Base-by-base conservation (phyloP, 1,140 invertebrate genomes). In the Drosophila auraria region DNA sequence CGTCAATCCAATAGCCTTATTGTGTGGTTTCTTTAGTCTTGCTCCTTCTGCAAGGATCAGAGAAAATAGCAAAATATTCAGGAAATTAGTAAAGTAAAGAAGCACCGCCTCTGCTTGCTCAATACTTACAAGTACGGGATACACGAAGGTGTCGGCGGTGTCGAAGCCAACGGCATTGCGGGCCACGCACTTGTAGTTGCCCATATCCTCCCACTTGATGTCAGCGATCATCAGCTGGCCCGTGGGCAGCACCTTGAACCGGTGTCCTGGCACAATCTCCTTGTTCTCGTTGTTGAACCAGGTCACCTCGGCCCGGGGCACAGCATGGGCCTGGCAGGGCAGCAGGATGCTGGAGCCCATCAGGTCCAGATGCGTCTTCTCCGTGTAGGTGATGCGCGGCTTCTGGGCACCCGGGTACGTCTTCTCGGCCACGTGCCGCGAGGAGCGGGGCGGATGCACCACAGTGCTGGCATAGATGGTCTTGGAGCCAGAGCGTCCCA, bases 121-220 rank as follows among this genome's bases (percentile, higher is more conserved):
- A 15, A 47, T 72, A 93, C 93, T 94, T 93, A 95, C 95, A 93
- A 94, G 86, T 93, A 96, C 93, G 12, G 97, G 96, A 90, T 98
- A 98, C 9, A 98, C 91, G 93, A 98, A 98, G 15, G 96, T 96
- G 23, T 94, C 93, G 2, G 94, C 94, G 4, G 93, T 92, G 77
- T 96, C 96, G 54, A 95, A 94, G 11, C 96, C 96, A 36, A 94
- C 93, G 2, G 93, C 79, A 91, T 97, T 97, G 66, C 95, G 94
- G 5, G 96, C 96, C 2, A 95, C 93, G 84, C 97, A 98, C 4
- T 94, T 95, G 93, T 96, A 98, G 11, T 93, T 94, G 30, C 97
- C 97, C 97, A 98, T 97, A 87, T 97, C 96, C 14, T 94, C 93
- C 96, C 96, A 98, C 17, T 93, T 93, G 15, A 97, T 91, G 33